Percentiles rank a stretch among this genome's conserved stretches.
phyloP scores from a whole-genome alignment of 2,113 vertebrate species.

The Peucedramus taeniatus region DNA sequence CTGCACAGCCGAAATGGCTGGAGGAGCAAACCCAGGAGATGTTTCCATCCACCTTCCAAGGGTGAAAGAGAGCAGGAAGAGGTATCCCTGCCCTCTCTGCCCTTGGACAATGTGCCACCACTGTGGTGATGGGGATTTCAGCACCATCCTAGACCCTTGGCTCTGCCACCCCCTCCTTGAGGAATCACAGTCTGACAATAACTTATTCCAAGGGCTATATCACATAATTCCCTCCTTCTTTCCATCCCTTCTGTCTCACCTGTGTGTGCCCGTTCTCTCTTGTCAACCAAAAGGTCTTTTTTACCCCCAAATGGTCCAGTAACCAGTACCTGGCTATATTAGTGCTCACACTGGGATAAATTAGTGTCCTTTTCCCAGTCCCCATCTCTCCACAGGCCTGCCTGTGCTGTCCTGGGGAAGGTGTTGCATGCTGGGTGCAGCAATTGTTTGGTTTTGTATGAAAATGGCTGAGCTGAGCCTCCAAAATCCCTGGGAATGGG shows the following conservation, averaged over 20 bases:
- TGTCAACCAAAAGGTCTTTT: background rate
- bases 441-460: background rate
- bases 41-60: background rate
- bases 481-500: background rate
- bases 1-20: background rate
- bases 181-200: background rate
- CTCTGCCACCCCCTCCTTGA: fast-evolving
- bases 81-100: background rate
- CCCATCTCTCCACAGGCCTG: background rate
- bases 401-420: background rate
- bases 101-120: background rate
- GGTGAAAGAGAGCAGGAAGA: background rate
- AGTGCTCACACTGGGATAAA: background rate
- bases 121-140: background rate
- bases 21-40: background rate
- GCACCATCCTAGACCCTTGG: background rate
- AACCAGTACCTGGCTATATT: background rate
- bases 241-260: background rate
- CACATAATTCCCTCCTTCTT: background rate
- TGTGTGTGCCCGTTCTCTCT: background rate
- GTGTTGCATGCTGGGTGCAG: background rate
- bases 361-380: background rate
- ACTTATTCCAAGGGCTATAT: constrained; percentile 33
- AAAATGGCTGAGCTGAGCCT: background rate
- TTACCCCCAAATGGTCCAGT: background rate